Conservation (phyloP, 2,113 vertebrate species). For the Felis chaus region DNA sequence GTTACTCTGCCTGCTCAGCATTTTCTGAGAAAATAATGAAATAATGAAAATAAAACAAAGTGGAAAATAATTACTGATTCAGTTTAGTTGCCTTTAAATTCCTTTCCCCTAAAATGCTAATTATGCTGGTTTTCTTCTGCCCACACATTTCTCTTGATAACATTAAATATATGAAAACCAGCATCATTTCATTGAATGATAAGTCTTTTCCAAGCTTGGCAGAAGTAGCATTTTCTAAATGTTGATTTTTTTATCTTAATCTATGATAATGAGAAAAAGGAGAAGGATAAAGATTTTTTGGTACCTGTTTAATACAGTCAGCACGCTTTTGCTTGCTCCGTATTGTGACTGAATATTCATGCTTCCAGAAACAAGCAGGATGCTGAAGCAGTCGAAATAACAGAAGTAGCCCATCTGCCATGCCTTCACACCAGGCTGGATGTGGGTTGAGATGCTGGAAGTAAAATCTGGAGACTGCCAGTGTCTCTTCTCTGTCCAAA, state of each 20-base stretch:
- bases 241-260: neutral
- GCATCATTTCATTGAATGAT: neutral
- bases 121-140: neutral
- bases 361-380: slow-evolving; percentile 61
- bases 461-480: slow-evolving; percentile 84
- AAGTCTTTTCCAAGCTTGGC: neutral
- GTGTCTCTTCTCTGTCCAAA: slow-evolving; percentile 73
- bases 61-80: slow-evolving; percentile 16
- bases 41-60: neutral
- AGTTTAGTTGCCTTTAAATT: slow-evolving; percentile 1
- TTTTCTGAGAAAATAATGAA: slow-evolving; percentile 44
- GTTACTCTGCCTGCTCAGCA: neutral
- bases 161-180: neutral
- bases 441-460: slow-evolving; percentile 85
- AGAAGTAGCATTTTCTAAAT: slow-evolving; percentile 17
- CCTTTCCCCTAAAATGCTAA: neutral
- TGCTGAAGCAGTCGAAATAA: slow-evolving; percentile 80
- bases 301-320: slow-evolving; percentile 34
- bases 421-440: slow-evolving; percentile 85
- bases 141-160: neutral
- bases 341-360: slow-evolving; percentile 75
- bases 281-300: neutral
- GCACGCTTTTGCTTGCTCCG: slow-evolving; percentile 41
- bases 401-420: slow-evolving; percentile 87
- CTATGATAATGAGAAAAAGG: neutral